phyloP scores from a whole-genome alignment of 2,888 invertebrate species.

The Cryptus armator region DNA sequence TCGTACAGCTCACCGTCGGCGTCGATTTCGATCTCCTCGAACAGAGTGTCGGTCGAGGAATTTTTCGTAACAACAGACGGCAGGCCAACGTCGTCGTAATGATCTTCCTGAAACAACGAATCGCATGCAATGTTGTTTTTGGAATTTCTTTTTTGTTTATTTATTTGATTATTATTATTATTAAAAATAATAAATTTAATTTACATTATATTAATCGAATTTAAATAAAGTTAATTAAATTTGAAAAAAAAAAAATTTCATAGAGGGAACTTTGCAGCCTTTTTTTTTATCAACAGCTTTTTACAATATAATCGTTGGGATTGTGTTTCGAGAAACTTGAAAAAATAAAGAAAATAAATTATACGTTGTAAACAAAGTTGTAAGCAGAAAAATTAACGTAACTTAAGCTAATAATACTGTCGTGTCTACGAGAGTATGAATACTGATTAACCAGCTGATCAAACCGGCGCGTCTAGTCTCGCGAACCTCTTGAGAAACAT shows the following conservation, averaged over 20 bases:
- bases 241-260: no score
- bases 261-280: no score
- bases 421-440: neutral
- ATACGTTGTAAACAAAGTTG: neutral
- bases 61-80: slow-evolving; percentile 39
- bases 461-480: neutral
- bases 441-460: neutral
- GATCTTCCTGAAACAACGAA: slow-evolving; percentile 66
- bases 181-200: neutral
- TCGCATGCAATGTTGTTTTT: neutral
- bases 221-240: no score
- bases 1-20: slow-evolving; percentile 73
- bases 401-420: neutral
- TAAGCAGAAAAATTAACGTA: neutral
- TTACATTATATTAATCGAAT: neutral
- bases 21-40: slow-evolving; percentile 51
- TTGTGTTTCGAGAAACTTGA: no score
- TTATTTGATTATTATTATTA: no score
- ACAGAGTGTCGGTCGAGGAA: slow-evolving; percentile 6
- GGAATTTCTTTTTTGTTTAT: neutral
- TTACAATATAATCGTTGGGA: no score
- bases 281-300: no score
- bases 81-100: slow-evolving; percentile 71
- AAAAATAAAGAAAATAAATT: neutral
- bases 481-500: neutral